Conservation (phyloP, 2,797 vertebrate species). For the Podarcis lilfordi region DNA sequence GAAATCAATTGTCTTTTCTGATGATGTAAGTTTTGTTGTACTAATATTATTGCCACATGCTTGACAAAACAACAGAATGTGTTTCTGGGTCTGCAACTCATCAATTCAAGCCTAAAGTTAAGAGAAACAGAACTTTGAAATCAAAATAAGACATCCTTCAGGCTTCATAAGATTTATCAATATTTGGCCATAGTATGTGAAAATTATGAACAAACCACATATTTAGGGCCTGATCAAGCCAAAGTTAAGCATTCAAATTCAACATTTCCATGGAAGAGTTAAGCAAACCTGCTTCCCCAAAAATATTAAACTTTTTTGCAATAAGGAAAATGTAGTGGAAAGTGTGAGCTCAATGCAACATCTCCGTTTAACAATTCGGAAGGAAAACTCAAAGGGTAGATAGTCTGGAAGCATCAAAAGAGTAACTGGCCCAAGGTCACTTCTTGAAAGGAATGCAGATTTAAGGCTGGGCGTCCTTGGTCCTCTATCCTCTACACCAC, state of each 20-base stretch:
- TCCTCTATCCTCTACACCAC: not conserved
- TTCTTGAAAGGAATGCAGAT: not conserved
- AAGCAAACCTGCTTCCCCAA: no score
- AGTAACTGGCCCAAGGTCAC: not conserved
- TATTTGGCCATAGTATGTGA: not conserved
- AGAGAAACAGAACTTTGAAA: not conserved
- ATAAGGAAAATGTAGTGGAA: no score
- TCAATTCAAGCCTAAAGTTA: not conserved
- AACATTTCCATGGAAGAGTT: not conserved
- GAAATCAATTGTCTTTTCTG: conserved; percentile 49
- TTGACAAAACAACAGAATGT: conserved; percentile 39
- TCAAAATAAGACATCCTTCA: not conserved
- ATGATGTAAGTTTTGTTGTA: conserved; percentile 47
- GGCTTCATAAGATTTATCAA: not conserved
- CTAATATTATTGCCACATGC: conserved; percentile 64
- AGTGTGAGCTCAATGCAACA: no score
- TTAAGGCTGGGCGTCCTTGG: not conserved
- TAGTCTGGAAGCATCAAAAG: not conserved
- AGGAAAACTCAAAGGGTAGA: no score
- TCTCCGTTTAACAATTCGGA: no score
- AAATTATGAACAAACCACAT: not conserved
- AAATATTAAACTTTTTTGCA: no score
- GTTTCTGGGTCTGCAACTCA: not conserved
- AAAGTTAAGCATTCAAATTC: not conserved
- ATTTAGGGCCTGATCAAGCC: not conserved